Conservation (phyloP, 2,113 vertebrate species). For the Ancistrus triradiatus region DNA sequence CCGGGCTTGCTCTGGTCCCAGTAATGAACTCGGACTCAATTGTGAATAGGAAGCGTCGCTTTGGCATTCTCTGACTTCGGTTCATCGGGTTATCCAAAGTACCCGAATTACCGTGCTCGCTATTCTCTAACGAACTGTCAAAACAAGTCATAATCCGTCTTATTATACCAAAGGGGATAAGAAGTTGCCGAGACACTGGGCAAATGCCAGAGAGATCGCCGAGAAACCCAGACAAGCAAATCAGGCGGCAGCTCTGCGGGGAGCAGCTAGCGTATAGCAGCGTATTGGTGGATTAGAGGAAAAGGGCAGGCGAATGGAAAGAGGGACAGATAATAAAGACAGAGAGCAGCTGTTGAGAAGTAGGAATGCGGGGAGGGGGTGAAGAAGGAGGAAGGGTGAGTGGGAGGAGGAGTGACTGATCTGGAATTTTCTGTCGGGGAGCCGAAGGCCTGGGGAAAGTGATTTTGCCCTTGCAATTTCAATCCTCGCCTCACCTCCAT, state of each 20-base stretch:
- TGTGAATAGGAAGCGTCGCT: background rate
- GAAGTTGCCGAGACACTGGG: constrained; percentile 39
- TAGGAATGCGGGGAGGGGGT: constrained; percentile 27
- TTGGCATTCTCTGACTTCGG: background rate
- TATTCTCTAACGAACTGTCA: constrained; percentile 36
- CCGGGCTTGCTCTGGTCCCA: constrained; percentile 17
- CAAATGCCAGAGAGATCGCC: constrained; percentile 38
- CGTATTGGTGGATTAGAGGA: constrained; percentile 64
- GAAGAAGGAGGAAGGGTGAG: background rate
- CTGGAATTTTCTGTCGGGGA: constrained; percentile 34
- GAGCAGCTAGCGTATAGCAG: constrained; percentile 55
- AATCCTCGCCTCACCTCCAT: constrained; percentile 46
- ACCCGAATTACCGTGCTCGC: constrained; percentile 29
- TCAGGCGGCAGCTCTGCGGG: constrained; percentile 23
- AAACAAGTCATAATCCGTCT: constrained; percentile 40
- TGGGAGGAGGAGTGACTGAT: constrained; percentile 20
- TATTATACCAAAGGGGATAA: constrained; percentile 29
- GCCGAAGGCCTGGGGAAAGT: constrained; percentile 40
- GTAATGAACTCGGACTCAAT: constrained; percentile 27
- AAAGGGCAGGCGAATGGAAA: constrained; percentile 59
- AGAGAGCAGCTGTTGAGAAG: constrained; percentile 51
- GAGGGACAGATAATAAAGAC: constrained; percentile 42
- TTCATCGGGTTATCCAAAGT: background rate
- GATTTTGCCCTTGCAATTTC: constrained; percentile 54
- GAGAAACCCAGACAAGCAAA: constrained; percentile 30